Percentiles rank a stretch among this genome's conserved stretches.
Conservation (phyloP, 2,797 vertebrate species). For the Selene dorsalis region DNA sequence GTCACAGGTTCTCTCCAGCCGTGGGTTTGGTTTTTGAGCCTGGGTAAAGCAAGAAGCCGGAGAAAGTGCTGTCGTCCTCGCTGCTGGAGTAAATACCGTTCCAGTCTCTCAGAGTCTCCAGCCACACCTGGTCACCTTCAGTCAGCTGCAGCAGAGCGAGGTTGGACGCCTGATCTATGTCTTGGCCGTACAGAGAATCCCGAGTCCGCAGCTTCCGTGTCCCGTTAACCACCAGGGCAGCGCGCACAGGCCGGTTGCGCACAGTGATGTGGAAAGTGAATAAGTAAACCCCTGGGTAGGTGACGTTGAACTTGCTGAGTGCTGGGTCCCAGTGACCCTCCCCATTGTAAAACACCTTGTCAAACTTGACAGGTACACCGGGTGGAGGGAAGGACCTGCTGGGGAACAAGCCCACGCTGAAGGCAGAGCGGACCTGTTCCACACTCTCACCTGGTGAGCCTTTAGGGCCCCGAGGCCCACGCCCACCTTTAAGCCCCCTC, state of each 20-base stretch:
- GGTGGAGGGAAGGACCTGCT: constrained; percentile 92
- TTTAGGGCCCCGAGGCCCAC: constrained; percentile 87
- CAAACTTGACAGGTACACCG: constrained; percentile 91
- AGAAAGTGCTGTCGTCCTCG: constrained; percentile 95
- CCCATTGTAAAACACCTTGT: constrained; percentile 91
- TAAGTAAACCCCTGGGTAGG: constrained; percentile 88
- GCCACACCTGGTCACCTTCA: constrained; percentile 92
- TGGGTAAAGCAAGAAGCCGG: constrained; percentile 92
- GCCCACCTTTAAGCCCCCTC: constrained; percentile 87
- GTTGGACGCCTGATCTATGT: constrained; percentile 95
- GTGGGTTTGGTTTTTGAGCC: constrained; percentile 60
- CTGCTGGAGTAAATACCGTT: constrained; percentile 93
- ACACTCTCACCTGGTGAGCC: constrained; percentile 84
- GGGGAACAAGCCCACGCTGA: constrained; percentile 91
- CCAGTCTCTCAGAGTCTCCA: constrained; percentile 94
- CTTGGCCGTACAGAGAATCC: constrained; percentile 94
- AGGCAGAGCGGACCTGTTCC: constrained; percentile 84
- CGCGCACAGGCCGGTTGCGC: constrained; percentile 89
- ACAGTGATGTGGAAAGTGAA: constrained; percentile 95
- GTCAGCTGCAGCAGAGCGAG: constrained; percentile 88
- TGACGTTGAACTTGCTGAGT: constrained; percentile 91
- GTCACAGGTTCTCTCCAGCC: constrained; percentile 52
- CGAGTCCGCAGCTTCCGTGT: constrained; percentile 88
- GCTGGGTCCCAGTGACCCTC: constrained; percentile 89
- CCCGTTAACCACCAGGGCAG: constrained; percentile 89